Evolutionary conservation across 2,888 invertebrate species (phyloP), one percentile per base, ranked within the genome.

Genomic region (Folsomia candida): DNA sequence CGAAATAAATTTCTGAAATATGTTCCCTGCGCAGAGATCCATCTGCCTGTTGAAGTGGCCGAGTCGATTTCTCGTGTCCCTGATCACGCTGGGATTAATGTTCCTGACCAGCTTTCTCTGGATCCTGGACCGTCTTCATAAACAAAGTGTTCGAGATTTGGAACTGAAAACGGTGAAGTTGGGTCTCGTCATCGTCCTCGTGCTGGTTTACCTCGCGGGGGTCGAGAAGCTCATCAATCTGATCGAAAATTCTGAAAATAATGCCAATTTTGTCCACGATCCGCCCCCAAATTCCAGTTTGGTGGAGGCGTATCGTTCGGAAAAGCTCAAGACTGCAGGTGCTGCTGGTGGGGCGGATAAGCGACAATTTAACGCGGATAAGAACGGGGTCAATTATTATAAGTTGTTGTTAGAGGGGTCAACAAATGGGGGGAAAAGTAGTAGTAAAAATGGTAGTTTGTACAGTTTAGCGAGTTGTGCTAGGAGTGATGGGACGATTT

Each of bases 301-400:
- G 0, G 65, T 74, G 20, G 69, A 60, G 51, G 69, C 22, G 67
- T 67, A 71, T 69, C 51, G 69, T 68, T 37, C 63, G 58, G 51
- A 69, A 64, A 69, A 18, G n/a, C 47, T 62, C 60, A 69, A 60
- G 70, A 4, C 65, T 61, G 66, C 66, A 63, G 26, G 3, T 27
- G n/a, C 20, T 47, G 3, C 20, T 6, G 20, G 6, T n/a, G 22
- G 11, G 6, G 6, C 9, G 18, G 11, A 27, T 11, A 22, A 3
- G 4, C 51, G 74, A 58, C 70, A 70, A 62, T 67, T 72, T 29
- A 74, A 74, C 57, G 74, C 68, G 18, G 74, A 71, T 47, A 70
- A 68, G 57, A 70, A 74, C 65, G 74, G 74, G 18, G 62, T 74
- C 1, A 74, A 74, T 68, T 74, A 74, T 51, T 74, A 74, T 27